phyloP scores from a whole-genome alignment of 2,888 invertebrate genomes.

The Oxystoma pomonae region DNA sequence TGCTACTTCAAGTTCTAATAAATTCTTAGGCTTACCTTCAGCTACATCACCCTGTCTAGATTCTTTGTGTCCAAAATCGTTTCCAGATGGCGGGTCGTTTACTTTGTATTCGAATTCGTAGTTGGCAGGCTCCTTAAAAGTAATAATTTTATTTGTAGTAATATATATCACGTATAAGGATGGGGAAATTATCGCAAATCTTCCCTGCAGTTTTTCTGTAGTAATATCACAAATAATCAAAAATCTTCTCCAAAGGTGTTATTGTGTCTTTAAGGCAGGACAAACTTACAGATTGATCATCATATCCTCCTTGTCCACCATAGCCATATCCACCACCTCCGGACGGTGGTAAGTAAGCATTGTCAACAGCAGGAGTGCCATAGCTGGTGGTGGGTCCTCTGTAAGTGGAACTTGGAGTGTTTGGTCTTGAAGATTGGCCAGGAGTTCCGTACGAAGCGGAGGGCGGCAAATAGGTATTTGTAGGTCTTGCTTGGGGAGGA shows the following conservation, averaged over 20 bases:
- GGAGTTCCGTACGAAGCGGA: constrained; percentile 29
- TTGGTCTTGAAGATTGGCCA: constrained; percentile 31
- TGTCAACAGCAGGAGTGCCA: constrained; percentile 2
- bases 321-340: constrained; percentile 18
- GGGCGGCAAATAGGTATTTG: constrained; percentile 27
- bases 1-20: no score
- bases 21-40: constrained; percentile 10
- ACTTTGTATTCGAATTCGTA: constrained; percentile 67
- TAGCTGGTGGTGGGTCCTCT: constrained; percentile 17
- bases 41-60: constrained; percentile 52
- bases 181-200: no score
- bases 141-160: neutral
- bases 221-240: no score
- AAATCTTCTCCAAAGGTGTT: no score
- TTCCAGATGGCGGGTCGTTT: constrained; percentile 59
- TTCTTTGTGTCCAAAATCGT: constrained; percentile 66
- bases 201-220: neutral
- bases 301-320: constrained; percentile 31
- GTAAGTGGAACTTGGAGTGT: constrained; percentile 16
- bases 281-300: constrained; percentile 42
- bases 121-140: constrained; percentile 45
- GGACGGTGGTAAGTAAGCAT: constrained; percentile 2
- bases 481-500: constrained; percentile 33
- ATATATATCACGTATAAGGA: no score
- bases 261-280: no score